phyloP scores from a whole-genome alignment of 2,888 invertebrate species.

The Choristoneura rosaceana region DNA sequence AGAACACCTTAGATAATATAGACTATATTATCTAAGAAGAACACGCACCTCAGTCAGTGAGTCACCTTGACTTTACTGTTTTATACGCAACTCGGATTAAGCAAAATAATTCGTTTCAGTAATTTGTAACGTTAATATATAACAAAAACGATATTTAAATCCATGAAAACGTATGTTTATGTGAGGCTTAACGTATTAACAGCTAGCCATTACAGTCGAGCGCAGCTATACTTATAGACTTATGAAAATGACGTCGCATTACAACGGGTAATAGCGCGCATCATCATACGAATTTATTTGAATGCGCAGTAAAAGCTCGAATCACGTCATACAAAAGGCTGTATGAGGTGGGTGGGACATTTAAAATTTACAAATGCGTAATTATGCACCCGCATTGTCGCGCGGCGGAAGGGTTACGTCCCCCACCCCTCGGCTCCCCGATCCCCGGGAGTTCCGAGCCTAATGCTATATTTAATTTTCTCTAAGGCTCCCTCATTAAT shows the following conservation, averaged over 20 bases:
- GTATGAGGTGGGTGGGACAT: constrained; percentile 82
- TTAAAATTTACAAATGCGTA: constrained; percentile 86
- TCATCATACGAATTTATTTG: constrained; percentile 76
- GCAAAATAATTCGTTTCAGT: background rate
- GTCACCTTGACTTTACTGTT: no score
- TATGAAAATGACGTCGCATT: constrained; percentile 68
- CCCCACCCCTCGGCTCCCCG: constrained; percentile 58
- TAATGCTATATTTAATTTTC: constrained; percentile 86
- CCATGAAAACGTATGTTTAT: constrained; percentile 18
- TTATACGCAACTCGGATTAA: background rate
- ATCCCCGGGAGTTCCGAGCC: constrained; percentile 79
- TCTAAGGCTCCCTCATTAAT: constrained; percentile 86
- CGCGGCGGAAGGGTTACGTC: constrained; percentile 76
- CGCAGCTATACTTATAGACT: constrained; percentile 45
- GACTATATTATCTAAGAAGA: no score
- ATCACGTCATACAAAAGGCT: constrained; percentile 83
- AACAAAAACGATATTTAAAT: constrained; percentile 23
- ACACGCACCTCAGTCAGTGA: no score
- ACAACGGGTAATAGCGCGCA: constrained; percentile 68
- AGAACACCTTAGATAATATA: no score
- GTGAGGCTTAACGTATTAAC: constrained; percentile 25
- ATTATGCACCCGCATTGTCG: constrained; percentile 86
- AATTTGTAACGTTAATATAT: background rate
- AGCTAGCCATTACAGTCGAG: constrained; percentile 14
- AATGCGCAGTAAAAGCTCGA: constrained; percentile 77